Percentiles rank a stretch among this genome's conserved stretches.
These are phyloP conservation scores for Halcyon malimbica DNA, from an alignment of 2,113 vertebrate genomes.

Conservation along the genomic window DNA sequence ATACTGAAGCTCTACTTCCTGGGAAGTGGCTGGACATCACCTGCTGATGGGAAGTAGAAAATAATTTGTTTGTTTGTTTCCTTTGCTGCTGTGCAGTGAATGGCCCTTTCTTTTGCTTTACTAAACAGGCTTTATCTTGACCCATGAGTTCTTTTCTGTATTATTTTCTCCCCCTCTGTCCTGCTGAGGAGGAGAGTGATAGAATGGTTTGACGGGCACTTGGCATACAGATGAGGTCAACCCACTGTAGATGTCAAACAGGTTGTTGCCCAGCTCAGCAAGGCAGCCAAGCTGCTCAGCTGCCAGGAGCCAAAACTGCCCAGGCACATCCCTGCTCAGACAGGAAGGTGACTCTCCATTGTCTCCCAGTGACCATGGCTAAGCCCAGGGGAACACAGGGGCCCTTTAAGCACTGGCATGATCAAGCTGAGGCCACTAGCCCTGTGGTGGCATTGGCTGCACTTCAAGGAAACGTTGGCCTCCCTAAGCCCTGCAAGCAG, in stretches of 20 bases:
- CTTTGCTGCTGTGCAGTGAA: rapidly evolving
- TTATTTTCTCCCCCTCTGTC: neutral
- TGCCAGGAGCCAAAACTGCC: neutral
- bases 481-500: neutral
- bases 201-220: neutral
- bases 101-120: neutral
- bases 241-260: neutral
- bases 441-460: neutral
- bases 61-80: neutral
- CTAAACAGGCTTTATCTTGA: neutral
- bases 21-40: neutral
- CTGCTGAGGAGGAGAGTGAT: neutral
- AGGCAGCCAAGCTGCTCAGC: neutral
- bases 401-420: rapidly evolving
- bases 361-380: rapidly evolving
- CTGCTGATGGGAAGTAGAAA: neutral
- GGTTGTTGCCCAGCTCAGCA: neutral
- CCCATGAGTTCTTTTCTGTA: neutral
- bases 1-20: neutral
- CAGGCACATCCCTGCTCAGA: neutral
- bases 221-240: neutral
- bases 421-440: neutral
- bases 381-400: neutral
- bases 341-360: neutral
- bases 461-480: neutral